Base-by-base conservation (phyloP, 2,888 invertebrate species). In the Cancer borealis region DNA sequence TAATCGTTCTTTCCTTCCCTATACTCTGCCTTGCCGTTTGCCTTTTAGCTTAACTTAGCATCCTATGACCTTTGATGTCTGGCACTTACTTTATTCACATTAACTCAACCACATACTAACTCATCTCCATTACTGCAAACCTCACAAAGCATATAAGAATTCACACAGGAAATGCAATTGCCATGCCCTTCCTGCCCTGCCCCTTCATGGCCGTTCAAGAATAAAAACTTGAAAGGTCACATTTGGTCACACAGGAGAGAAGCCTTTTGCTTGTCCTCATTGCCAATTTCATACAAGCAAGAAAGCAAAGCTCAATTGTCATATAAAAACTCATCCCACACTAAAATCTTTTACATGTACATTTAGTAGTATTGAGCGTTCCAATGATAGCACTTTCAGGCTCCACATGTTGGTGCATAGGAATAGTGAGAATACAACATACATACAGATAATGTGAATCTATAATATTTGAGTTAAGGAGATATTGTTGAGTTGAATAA, bases 221-320 rank as follows among this genome's bases (percentile, higher is more conserved):
- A 60, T 92, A 92, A 88, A 21, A 92, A 94, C 54, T 92, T 94
- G 26, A 94, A 92, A 88, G 94, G 92, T 54, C 94, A 94, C 46
- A 94, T 94, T n/a, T 73, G 94, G 1, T 92, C 94, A n/a, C 94
- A 94, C 94, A 30, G 94, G 94, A 14, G 94, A 94, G 84, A 94
- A 92, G 39, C 94, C 94, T 4, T 94, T 92, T 88, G 94, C 92
- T 30, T 94, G 94, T 54, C 94, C 92, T 46, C 92, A 94, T 79
- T 94, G 94, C 92, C 89, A 88, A 30, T 94, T 92, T 30, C 92
- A 92, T 54, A 88, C 94, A 47, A 94, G 89, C 46, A 94, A 92
- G 26, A 92, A 94, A 39, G 94, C 92, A 30, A 94, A 94, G 79
- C 89, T 94, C 26, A 94, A 92, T 39, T 73, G 92, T 14, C 94